A percentile compares a stretch with the other conserved stretches of the same genome.
Conservation (phyloP, 1,140 invertebrate species). For the Drosophila punjabiensis region DNA sequence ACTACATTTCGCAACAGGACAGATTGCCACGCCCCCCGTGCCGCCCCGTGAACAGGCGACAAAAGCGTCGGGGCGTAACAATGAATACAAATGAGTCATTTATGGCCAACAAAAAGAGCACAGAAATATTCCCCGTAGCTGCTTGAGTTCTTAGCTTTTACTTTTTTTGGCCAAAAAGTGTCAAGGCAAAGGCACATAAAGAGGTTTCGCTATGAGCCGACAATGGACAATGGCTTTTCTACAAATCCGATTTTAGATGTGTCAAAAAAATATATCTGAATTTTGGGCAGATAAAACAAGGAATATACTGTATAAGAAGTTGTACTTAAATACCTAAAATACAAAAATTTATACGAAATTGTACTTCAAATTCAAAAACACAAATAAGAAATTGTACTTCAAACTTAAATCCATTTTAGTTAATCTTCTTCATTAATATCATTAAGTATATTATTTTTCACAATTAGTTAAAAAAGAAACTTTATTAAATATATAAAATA, state of each 20-base stretch:
- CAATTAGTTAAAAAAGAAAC: too few relatives aligned
- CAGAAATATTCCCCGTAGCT: slow-evolving; percentile 17
- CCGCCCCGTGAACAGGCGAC: slow-evolving; percentile 10
- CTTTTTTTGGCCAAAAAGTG: slow-evolving; percentile 25
- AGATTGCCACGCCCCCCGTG: slow-evolving; percentile 21
- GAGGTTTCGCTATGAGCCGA: neutral
- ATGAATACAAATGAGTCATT: slow-evolving; percentile 66
- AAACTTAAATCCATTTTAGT: neutral
- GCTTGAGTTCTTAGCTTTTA: neutral
- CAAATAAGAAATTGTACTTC: neutral
- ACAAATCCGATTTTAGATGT: neutral
- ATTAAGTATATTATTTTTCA: neutral
- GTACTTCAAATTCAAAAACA: neutral
- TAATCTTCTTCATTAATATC: neutral
- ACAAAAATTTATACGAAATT: neutral
- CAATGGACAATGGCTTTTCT: neutral
- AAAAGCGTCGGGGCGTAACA: slow-evolving; percentile 51
- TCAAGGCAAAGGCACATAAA: slow-evolving; percentile 26
- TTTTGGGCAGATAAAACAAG: too few relatives aligned
- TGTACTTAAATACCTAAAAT: neutral
- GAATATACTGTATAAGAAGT: neutral
- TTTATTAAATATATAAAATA: neutral
- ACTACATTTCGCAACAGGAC: slow-evolving; percentile 42
- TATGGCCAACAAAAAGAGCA: slow-evolving; percentile 46
- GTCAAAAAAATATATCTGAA: neutral